Evolutionary conservation across 2,888 invertebrate genomes (phyloP), one percentile per base, ranked within the genome.

Genomic region (Plebejus anna): DNA sequence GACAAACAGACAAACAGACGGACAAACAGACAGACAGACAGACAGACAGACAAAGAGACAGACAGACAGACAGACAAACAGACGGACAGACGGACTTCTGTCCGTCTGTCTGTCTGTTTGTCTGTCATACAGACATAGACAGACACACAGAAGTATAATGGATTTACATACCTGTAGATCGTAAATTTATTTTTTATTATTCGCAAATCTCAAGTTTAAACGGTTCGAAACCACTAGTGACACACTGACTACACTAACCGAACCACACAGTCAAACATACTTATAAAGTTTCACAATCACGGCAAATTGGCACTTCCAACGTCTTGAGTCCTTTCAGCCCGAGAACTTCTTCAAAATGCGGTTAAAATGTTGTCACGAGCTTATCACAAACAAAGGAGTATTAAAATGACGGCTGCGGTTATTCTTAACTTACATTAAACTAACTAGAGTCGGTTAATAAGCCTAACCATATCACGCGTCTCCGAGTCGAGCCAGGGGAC

Each of bases 401-500:
- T 72, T 42, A 42, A 72, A 42, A 42, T 47, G 72, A 42, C 47
- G 42, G 11, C 9, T 72, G 42, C 47, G 47, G 47, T 47, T 47
- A 42, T 72, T 72, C 72, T 47, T 72, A 72, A 72, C 73, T 73
- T 16, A 73, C 73, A 73, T 73, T 55, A 28, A 73, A 73, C 28
- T 51, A 32, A 28, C 55, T 73, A 73, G 73, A 73, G 55, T 72
- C 81, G 84, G 85, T 90, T 90, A 88, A 90, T 91, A 90, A 90
- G 86, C 84, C 84, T 82, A 83, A 88, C 85, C 85, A 82, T 88
- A 90, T 90, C 90, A 91, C 89, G 83, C 83, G 83, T 84, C 85
- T 86, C 85, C 89, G 88, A 90, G 89, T 83, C 80, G 86, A 88
- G 88, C 84, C 85, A 78, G 81, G 80, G 82, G 82, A 80, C 80